A percentile compares a stretch with the other conserved stretches of the same genome.
These are phyloP conservation scores for Orthonychiurus folsomi DNA, from an alignment of 2,888 invertebrate genomes.

Conservation along the genomic window DNA sequence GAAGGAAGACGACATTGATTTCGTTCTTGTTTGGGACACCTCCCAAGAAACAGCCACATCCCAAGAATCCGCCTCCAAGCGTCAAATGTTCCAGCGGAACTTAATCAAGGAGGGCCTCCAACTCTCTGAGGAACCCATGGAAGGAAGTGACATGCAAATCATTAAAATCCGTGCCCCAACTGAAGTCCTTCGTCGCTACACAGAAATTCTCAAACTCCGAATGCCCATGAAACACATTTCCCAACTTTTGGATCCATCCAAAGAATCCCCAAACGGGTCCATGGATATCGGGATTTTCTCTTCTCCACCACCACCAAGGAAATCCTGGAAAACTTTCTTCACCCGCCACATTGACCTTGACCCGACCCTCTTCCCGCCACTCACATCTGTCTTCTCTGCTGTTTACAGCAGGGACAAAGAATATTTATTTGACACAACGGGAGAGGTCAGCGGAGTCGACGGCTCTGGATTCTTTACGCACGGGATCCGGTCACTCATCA, in stretches of 20 bases:
- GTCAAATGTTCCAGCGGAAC: conserved; percentile 60
- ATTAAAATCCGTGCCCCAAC: conserved; percentile 81
- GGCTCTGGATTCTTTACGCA: conserved; percentile 49
- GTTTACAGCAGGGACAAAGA: conserved; percentile 52
- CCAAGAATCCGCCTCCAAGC: conserved; percentile 44
- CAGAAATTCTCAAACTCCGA: conserved; percentile 81
- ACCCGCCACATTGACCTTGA: background rate
- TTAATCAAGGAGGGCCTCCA: conserved; percentile 64
- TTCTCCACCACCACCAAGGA: no score
- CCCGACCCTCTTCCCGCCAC: background rate
- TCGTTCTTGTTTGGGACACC: conserved; percentile 5
- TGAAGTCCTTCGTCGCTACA: conserved; percentile 72
- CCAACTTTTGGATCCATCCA: background rate
- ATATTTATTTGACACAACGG: conserved; percentile 58
- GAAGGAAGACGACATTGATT: background rate
- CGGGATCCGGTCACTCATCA: conserved; percentile 73
- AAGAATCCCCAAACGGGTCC: no score
- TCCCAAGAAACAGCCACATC: background rate
- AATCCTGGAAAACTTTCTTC: no score
- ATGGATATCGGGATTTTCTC: background rate
- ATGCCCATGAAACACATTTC: conserved; percentile 70
- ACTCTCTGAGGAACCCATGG: conserved; percentile 54
- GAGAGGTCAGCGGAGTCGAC: background rate
- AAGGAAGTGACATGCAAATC: conserved; percentile 53
- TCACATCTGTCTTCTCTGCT: background rate